Evolutionary conservation across 1,140 invertebrate species (phyloP), one percentile per base, ranked within the genome.

Genomic region (Heliothis virescens): DNA sequence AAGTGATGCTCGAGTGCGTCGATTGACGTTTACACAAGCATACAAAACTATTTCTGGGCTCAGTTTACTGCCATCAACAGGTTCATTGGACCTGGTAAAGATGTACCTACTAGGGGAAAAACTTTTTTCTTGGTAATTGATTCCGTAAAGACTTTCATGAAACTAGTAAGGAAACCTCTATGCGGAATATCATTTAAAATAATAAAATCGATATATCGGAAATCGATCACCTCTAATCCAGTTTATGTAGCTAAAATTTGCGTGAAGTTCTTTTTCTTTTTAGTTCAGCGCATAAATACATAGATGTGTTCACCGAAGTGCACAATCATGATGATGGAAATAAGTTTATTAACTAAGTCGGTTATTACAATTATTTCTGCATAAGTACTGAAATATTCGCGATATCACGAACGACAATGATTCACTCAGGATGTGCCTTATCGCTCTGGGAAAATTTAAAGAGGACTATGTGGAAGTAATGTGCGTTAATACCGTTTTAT

Each of bases 361-460:
- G 59, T 52, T 75, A 75, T 75, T 47, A 12, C 18, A 73, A 9
- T 21, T 26, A 21, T 21, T 75, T 16, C 29, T 75, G 73, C 29
- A 21, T 29, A 41, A 9, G 34, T 41, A 75, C 73, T 75, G 21
- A 75, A 62, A 47, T 75, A 50, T 52, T 65, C n/a, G 53, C 1
- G 41, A 63, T 76, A 76, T 26, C 21, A 48, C 48, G 60, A 65
- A 65, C 53, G 0, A 50, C 26, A 29, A 41, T 76, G 74, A 76
- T 63, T 76, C 71, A 63, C 48, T 67, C 50, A 53, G 52, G 71
- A 65, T 65, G 71, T 53, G 50, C 48, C 16, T 57, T 80, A 80
- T 75, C 80, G 29, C 79, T 76, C 59, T 82, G 76, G 67, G 69
- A 83, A 78, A 76, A 76, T 65, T 71, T 71, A 53, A 71, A 71